These are phyloP conservation scores for Cyrtodaria siliqua DNA, from an alignment of 2,888 invertebrate species.

Conservation along the genomic window DNA sequence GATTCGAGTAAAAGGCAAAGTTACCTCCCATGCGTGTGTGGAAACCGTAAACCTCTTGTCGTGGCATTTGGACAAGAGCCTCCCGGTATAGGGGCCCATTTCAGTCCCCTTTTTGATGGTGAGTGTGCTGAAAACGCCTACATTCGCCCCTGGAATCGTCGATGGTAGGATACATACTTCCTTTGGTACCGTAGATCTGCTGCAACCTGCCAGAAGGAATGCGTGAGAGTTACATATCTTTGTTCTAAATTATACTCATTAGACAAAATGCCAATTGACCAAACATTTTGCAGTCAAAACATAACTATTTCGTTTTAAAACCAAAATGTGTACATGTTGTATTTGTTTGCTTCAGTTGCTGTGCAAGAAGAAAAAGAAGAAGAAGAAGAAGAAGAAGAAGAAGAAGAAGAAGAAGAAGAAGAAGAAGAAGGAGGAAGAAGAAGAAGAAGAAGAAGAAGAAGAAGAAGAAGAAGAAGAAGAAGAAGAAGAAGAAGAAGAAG, in stretches of 20 bases:
- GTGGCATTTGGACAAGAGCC: conserved; percentile 46
- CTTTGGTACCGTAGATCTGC: conserved; percentile 14
- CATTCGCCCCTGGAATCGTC: conserved; percentile 65
- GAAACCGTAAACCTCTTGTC: conserved; percentile 40
- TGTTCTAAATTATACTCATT: no score
- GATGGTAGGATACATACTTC: conserved; percentile 57
- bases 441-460: neutral
- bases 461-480: conserved; percentile 2
- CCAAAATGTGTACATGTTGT: no score
- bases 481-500: neutral
- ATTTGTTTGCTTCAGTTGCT: no score
- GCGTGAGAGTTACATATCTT: no score
- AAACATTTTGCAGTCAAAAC: no score
- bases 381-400: neutral
- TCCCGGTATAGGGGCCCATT: conserved; percentile 81
- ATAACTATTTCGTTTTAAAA: no score
- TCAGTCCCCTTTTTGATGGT: conserved; percentile 78
- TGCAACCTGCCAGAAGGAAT: no score
- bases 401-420: neutral
- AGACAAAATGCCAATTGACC: no score
- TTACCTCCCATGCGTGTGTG: conserved; percentile 78
- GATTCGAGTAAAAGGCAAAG: no score
- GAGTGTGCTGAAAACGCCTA: conserved; percentile 74
- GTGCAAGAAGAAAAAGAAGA: no score
- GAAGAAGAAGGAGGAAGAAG: neutral